Percentiles rank a stretch among this genome's conserved stretches.
Conservation (phyloP, 53 echinoderm and acorn worm genomes). For the Echinometra lucunter region DNA sequence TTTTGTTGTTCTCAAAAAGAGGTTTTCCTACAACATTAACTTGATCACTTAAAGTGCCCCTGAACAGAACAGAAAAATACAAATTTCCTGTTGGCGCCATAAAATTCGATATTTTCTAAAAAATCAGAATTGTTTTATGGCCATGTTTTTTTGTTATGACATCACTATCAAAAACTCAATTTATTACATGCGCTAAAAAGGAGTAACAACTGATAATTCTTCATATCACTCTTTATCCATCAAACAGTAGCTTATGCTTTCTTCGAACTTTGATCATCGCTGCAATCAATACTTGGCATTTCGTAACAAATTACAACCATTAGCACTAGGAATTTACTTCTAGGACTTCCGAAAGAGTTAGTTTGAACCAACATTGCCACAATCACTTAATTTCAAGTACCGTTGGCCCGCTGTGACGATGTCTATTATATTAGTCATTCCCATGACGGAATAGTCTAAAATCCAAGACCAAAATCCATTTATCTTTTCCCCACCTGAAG, state of each 20-base stretch:
- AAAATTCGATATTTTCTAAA: no score
- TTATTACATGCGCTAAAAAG: no score
- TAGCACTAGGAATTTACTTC: neutral
- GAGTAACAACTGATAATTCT: no score
- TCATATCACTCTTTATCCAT: neutral
- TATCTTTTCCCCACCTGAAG: neutral
- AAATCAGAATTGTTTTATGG: no score
- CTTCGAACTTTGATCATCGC: neutral
- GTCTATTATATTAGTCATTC: neutral
- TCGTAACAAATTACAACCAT: constrained; percentile 4
- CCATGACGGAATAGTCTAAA: neutral
- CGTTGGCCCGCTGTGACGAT: neutral
- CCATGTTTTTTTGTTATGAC: no score
- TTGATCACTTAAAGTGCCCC: no score
- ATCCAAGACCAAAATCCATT: neutral
- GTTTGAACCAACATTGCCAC: neutral
- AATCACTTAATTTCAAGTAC: constrained; percentile 7
- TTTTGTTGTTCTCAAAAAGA: no score
- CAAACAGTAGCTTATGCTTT: neutral
- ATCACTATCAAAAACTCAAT: no score
- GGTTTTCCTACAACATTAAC: no score
- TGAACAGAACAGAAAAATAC: no score
- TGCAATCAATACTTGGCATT: neutral
- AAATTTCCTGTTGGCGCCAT: no score
- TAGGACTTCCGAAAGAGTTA: neutral